Percentiles rank a stretch among this genome's conserved stretches.
These are phyloP conservation scores for Chaetops frenatus DNA, from an alignment of 2,113 vertebrate genomes.

Conservation along the genomic window DNA sequence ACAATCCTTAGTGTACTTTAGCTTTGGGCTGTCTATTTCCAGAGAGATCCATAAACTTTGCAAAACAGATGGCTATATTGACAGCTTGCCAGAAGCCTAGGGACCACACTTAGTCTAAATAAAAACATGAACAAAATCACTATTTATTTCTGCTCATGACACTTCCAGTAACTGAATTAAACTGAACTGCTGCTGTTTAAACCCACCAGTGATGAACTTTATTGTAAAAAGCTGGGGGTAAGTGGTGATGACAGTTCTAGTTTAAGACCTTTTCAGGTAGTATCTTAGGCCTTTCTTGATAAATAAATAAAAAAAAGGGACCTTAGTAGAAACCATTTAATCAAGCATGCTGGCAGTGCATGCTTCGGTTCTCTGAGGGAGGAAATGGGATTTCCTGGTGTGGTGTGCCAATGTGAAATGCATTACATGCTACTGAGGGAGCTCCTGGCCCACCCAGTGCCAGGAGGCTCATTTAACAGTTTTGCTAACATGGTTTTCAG, in stretches of 20 bases:
- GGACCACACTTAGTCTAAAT: neutral
- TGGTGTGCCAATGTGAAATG: neutral
- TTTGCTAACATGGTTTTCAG: neutral
- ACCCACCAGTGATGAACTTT: neutral
- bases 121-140: neutral
- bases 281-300: neutral
- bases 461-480: neutral
- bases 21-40: neutral
- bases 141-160: neutral
- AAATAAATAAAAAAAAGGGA: neutral
- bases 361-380: neutral
- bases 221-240: neutral
- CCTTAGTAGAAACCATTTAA: neutral
- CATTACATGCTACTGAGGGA: neutral
- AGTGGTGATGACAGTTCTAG: neutral
- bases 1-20: neutral
- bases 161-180: neutral
- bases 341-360: neutral
- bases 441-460: neutral
- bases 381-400: slow-evolving; percentile 33
- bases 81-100: slow-evolving; percentile 24
- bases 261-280: neutral
- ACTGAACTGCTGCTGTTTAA: neutral
- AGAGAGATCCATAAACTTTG: slow-evolving; percentile 9
- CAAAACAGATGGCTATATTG: slow-evolving; percentile 22